Evolutionary conservation across 2,113 vertebrate species (phyloP), one percentile per base, ranked within the genome.

Genomic region (Podarcis raffonei): DNA sequence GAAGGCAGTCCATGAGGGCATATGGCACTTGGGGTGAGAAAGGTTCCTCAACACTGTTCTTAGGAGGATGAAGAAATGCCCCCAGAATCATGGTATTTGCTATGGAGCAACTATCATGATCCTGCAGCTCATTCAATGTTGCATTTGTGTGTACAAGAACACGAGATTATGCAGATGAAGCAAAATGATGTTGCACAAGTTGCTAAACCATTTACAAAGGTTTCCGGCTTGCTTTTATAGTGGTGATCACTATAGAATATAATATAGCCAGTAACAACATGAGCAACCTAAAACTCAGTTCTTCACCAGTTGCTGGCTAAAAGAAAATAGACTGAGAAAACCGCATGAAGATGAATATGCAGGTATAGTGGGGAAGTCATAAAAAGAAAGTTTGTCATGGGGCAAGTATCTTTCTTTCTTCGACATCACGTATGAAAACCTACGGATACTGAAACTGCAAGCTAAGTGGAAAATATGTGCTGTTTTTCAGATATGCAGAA

Each of bases 221-320:
- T 53, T 53, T 9, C 48, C 2, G 2, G 11, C 48, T 53, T 53
- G 48, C 18, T 35, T 77, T 39, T 77, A 27, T 18, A 79, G 57
- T 80, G 59, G 75, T 39, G 20, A 57, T 87, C 88, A 89, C 42
- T 83, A 79, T 85, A 86, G 9, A 35, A 62, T 25, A 74, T n/a
- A 85, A 32, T 11, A 65, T 30, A 86, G 84, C 76, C 82, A 89
- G 30, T 81, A 57, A 86, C 87, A 74, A 1, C 25, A 76, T 27
- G 15, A 87, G 79, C 32, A 88, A 74, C 25, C 84, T 1, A 7
- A 87, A 83, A 85, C 27, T 30, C 8, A 87, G 92, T 88, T 30
- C 12, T 65, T 77, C 39, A 12, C 27, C 65, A 48, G 9, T 30
- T 89, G 89, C 76, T 0, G 13, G 48, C 65, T 1, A 53, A 15